Base-by-base conservation (phyloP, 2,888 invertebrate genomes). In the Sminthurides aquaticus region DNA sequence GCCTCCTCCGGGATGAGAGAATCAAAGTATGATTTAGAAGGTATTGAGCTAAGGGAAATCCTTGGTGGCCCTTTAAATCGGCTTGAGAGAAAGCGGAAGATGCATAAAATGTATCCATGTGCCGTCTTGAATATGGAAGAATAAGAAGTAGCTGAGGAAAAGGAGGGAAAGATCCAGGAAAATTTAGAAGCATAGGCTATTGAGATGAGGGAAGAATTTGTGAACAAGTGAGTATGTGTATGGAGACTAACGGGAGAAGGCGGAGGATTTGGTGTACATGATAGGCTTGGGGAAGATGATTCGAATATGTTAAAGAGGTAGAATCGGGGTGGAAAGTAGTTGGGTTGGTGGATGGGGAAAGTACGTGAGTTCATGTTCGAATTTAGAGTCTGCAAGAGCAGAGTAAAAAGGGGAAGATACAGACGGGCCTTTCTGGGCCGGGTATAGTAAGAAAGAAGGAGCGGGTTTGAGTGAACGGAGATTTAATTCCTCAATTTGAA, bases 401-500 rank as follows among this genome's bases (percentile, higher is more conserved):
- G n/a, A n/a, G n/a, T n/a, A n/a, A n/a, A n/a, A n/a, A n/a, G n/a
- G n/a, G n/a, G n/a, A n/a, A n/a, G n/a, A n/a, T n/a, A n/a, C n/a
- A n/a, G n/a, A n/a, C n/a, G n/a, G n/a, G n/a, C n/a, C n/a, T n/a
- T n/a, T n/a, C n/a, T n/a, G n/a, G n/a, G n/a, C n/a, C n/a, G n/a
- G n/a, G n/a, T n/a, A n/a, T n/a, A n/a, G n/a, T n/a, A n/a, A n/a
- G n/a, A n/a, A n/a, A n/a, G n/a, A n/a, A n/a, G n/a, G n/a, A n/a
- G n/a, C n/a, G n/a, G n/a, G n/a, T n/a, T 34, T 34, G 43, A 34
- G 43, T 34, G 43, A 34, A 55, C 49, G 62, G 56, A 65, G 61
- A 52, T 65, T 63, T 68, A 68, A 68, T 68, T 66, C 64, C 64
- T 64, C 66, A 52, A 68, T 68, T 68, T 68, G 65, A 60, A 68